These are phyloP conservation scores for Pantala flavescens DNA, from an alignment of 1,140 invertebrate species.

Conservation along the genomic window DNA sequence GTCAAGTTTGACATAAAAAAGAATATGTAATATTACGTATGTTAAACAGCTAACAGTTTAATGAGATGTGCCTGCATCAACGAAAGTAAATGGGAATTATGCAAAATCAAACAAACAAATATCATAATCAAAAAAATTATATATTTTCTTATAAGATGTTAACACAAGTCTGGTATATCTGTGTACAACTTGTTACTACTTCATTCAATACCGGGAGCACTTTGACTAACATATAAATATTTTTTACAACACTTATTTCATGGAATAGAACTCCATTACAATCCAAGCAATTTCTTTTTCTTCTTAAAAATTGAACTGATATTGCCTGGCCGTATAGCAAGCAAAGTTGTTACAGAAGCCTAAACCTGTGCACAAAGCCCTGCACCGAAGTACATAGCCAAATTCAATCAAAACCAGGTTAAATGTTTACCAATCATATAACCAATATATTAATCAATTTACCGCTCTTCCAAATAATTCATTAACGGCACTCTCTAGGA, in stretches of 20 bases:
- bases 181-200: background rate
- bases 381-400: conserved; percentile 7
- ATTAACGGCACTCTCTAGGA: background rate
- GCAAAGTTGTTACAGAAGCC: conserved; percentile 5
- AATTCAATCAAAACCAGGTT: conserved; percentile 10
- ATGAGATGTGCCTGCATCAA: no score
- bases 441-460: conserved; percentile 6
- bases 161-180: conserved; percentile 6
- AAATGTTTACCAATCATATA: conserved; percentile 1
- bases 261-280: conserved; percentile 6
- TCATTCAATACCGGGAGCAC: background rate
- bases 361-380: conserved; percentile 4
- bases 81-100: background rate
- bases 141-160: conserved; percentile 11
- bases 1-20: no score
- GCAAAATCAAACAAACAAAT: background rate
- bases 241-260: conserved; percentile 1
- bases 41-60: no score
- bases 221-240: conserved; percentile 11
- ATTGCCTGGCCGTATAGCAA: conserved; percentile 4
- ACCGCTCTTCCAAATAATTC: conserved; percentile 3
- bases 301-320: background rate
- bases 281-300: background rate
- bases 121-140: conserved; percentile 9
- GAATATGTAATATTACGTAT: no score